These are phyloP conservation scores for Agrochola lota DNA, from an alignment of 2,888 invertebrate species.

Conservation along the genomic window DNA sequence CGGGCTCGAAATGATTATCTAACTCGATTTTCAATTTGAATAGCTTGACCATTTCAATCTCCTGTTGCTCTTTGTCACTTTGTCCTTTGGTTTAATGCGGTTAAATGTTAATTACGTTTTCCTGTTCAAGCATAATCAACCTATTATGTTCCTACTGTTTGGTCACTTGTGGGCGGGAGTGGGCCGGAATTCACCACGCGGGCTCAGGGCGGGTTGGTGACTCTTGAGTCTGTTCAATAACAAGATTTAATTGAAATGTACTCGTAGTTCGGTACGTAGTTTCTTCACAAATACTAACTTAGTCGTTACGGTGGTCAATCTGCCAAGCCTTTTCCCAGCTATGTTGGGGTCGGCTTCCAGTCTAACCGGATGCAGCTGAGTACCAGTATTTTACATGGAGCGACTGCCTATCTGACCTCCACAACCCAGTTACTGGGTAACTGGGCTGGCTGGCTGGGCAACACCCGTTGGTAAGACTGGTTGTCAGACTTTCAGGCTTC, in stretches of 20 bases:
- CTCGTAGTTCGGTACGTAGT: background rate
- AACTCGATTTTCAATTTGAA: conserved; percentile 37
- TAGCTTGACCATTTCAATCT: conserved; percentile 37
- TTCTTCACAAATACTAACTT: background rate
- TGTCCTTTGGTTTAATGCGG: conserved; percentile 11
- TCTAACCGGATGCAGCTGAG: no score
- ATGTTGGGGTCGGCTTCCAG: no score
- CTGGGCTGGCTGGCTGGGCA: no score
- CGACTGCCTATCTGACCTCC: no score
- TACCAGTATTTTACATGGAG: no score
- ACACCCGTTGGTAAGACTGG: no score
- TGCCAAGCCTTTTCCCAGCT: no score
- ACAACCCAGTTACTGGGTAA: no score
- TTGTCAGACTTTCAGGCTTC: no score
- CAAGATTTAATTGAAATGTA: conserved; percentile 6
- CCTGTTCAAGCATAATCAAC: background rate
- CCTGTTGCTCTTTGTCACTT: conserved; percentile 12
- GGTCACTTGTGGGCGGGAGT: background rate
- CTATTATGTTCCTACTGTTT: background rate
- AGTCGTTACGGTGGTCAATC: background rate
- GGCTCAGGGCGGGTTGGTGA: background rate
- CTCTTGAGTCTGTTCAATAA: background rate
- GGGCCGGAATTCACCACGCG: background rate
- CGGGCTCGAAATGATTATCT: conserved; percentile 30
- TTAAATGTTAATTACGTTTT: background rate